Evolutionary conservation across 2,113 vertebrate species (phyloP).

Genomic region (Rhizomys pruinosus): DNA sequence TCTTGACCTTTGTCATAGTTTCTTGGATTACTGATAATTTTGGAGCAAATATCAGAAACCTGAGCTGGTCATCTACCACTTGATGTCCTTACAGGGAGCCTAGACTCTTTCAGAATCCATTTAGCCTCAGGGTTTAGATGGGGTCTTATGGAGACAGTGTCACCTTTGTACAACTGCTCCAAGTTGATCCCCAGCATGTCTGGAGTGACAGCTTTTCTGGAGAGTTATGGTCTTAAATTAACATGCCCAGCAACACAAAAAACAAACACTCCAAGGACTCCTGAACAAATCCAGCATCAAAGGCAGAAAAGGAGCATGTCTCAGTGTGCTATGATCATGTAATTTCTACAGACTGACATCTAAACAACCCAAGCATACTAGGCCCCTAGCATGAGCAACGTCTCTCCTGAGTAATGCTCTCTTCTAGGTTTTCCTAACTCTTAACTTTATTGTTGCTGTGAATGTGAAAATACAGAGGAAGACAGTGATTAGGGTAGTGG

Average conservation of each 20-base stretch:
- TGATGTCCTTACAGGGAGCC: neutral
- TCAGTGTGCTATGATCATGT: neutral
- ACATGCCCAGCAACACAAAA: neutral
- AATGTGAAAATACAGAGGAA: neutral
- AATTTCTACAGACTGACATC: neutral
- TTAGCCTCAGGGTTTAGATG: neutral
- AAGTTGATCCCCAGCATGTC: neutral
- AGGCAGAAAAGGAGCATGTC: neutral
- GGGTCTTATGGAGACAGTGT: neutral
- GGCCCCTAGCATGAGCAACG: neutral
- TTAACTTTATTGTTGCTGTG: accelerated
- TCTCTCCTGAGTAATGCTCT: neutral
- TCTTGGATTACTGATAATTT: too few species aligned
- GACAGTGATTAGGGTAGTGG: neutral
- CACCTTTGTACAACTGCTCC: neutral
- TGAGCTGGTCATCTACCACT: neutral
- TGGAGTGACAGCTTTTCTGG: neutral
- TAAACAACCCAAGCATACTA: neutral
- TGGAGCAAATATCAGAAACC: neutral
- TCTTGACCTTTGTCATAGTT: neutral
- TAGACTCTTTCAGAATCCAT: neutral
- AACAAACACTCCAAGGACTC: neutral
- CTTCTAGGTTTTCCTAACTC: neutral
- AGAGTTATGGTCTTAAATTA: neutral
- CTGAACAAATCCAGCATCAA: neutral